Percentiles rank a stretch among this genome's conserved stretches.
These are phyloP conservation scores for Olivierus martensii DNA, from an alignment of 1,140 invertebrate species.

Conservation along the genomic window DNA sequence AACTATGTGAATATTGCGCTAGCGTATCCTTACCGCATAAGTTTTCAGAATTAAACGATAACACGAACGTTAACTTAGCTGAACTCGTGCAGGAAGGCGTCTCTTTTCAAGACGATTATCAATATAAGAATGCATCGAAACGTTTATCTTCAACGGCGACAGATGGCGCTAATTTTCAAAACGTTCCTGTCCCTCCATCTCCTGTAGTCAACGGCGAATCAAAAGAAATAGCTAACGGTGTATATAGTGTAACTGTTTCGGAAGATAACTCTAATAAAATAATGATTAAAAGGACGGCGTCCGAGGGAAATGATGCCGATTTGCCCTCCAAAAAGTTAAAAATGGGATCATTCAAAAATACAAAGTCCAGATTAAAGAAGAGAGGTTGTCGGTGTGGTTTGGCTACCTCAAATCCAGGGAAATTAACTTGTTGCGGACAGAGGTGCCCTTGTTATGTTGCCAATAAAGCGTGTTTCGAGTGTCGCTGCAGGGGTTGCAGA, in stretches of 20 bases:
- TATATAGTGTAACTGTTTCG: not conserved
- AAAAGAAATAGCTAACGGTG: not conserved
- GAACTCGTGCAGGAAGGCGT: constrained; percentile 61
- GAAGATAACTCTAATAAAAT: not conserved
- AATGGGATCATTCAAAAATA: not conserved
- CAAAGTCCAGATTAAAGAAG: not conserved
- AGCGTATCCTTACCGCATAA: constrained; percentile 50
- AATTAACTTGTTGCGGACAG: constrained; percentile 81
- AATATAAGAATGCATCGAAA: too few relatives aligned
- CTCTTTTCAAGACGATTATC: constrained; percentile 32
- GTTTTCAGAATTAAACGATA: constrained; percentile 31
- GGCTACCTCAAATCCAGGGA: constrained; percentile 68
- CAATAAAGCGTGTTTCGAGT: constrained; percentile 68
- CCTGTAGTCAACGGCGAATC: not conserved
- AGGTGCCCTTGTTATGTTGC: constrained; percentile 84
- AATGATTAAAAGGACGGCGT: not conserved
- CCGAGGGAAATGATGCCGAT: not conserved
- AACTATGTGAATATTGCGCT: constrained; percentile 65
- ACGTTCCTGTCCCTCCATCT: not conserved
- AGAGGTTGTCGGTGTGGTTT: constrained; percentile 76
- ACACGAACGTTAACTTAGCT: constrained; percentile 44
- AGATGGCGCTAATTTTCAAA: not conserved
- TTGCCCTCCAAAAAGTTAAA: not conserved
- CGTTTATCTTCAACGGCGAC: constrained; percentile 36
- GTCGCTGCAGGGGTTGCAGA: constrained; percentile 75